Conservation (phyloP, 1,140 invertebrate species). For the Bombus difficillimus region DNA sequence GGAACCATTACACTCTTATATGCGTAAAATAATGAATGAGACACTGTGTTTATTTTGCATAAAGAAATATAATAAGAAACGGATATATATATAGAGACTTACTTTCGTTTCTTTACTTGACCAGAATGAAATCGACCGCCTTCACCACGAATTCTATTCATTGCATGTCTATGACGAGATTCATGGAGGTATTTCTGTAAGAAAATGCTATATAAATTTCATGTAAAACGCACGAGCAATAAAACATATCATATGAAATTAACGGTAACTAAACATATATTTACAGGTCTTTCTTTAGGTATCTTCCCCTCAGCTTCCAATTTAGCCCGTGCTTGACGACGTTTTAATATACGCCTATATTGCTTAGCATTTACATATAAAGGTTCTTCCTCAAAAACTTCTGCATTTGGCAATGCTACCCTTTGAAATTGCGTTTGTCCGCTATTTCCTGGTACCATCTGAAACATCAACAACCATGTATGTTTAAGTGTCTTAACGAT, state of each 20-base stretch:
- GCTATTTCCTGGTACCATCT: slow-evolving; percentile 87
- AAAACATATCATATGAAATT: not conserved
- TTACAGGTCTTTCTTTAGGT: slow-evolving; percentile 96
- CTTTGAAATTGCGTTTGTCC: slow-evolving; percentile 85
- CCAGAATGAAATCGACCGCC: slow-evolving; percentile 97
- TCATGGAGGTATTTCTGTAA: slow-evolving; percentile 99
- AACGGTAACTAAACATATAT: not conserved
- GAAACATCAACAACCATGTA: slow-evolving; percentile 13
- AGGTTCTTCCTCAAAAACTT: slow-evolving; percentile 95
- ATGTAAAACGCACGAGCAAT: not conserved
- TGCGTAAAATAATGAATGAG: slow-evolving; percentile 57
- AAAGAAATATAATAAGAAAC: not conserved
- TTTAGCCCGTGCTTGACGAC: slow-evolving; percentile 94
- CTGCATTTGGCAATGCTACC: slow-evolving; percentile 86
- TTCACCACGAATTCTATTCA: slow-evolving; percentile 98
- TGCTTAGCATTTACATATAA: slow-evolving; percentile 99
- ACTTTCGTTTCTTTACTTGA: slow-evolving; percentile 85
- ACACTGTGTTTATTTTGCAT: slow-evolving; percentile 34
- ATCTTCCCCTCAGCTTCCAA: slow-evolving; percentile 96
- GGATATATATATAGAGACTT: slow-evolving; percentile 60
- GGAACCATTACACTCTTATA: slow-evolving; percentile 66
- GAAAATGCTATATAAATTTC: slow-evolving; percentile 32
- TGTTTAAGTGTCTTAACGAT: slow-evolving; percentile 5
- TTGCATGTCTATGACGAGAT: slow-evolving; percentile 97
- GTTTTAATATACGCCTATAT: slow-evolving; percentile 95